Percentiles rank a stretch among this genome's conserved stretches.
phyloP scores from a whole-genome alignment of 2,888 invertebrate species.

The Meliscaeva auricollis region DNA sequence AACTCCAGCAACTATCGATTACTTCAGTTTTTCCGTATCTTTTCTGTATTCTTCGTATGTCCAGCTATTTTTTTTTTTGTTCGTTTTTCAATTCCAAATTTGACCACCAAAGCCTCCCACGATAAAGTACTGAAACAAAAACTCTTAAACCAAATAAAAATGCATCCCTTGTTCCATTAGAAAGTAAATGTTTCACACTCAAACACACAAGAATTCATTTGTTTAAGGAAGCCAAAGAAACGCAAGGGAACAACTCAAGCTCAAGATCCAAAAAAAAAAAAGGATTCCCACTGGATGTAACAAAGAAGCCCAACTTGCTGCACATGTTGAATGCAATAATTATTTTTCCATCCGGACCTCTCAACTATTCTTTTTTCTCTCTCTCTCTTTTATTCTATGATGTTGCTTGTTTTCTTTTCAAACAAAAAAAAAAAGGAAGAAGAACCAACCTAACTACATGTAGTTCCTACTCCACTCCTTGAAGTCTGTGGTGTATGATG shows the following conservation, averaged over 20 bases:
- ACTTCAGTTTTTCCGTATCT: not conserved
- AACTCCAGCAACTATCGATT: constrained; percentile 15
- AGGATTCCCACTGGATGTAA: constrained; percentile 33
- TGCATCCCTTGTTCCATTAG: constrained; percentile 66
- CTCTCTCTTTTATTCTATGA: not conserved
- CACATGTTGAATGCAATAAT: constrained; percentile 76
- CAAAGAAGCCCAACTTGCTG: constrained; percentile 57
- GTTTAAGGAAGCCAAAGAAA: constrained; percentile 11
- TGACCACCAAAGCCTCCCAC: not conserved
- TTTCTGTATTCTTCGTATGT: not conserved
- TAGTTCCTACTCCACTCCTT: constrained; percentile 29
- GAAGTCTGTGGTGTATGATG: constrained; percentile 48
- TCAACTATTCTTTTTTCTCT: constrained; percentile 9
- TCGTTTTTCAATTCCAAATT: not conserved
- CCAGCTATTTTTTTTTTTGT: not conserved
- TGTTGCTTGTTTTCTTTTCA: constrained; percentile 13
- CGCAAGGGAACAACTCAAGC: not conserved
- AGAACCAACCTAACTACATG: constrained; percentile 1
- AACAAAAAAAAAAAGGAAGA: not conserved
- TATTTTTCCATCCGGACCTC: constrained; percentile 65
- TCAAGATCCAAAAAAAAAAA: constrained; percentile 14
- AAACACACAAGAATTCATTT: constrained; percentile 58
- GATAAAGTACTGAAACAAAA: not conserved
- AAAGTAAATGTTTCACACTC: constrained; percentile 56
- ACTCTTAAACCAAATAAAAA: constrained; percentile 52